These are phyloP conservation scores for Pangasius krempfi DNA, from an alignment of 2,797 vertebrate genomes.

Conservation along the genomic window DNA sequence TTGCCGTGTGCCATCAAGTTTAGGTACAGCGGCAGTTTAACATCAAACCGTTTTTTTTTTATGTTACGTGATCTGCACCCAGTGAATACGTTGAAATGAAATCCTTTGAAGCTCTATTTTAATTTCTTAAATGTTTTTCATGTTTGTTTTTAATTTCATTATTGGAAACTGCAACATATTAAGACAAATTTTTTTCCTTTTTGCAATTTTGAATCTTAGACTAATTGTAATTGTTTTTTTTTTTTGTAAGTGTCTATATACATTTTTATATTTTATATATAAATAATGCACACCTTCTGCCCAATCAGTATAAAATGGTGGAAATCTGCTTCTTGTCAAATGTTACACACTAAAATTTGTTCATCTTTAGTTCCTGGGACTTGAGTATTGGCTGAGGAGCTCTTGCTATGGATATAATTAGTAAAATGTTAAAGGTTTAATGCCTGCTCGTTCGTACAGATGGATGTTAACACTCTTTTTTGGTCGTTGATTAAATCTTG, in stretches of 20 bases:
- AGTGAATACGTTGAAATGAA: not conserved
- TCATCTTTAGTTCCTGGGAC: not conserved
- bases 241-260: not conserved
- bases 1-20: conserved; percentile 21
- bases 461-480: not conserved
- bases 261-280: too few relatives aligned
- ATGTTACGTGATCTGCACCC: not conserved
- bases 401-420: not conserved
- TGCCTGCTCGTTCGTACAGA: not conserved
- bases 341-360: not conserved
- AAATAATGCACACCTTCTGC: not conserved
- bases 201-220: not conserved
- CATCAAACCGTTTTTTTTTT: not conserved
- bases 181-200: not conserved
- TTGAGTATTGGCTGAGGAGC: not conserved
- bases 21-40: conserved; percentile 7
- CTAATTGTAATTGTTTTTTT: not conserved
- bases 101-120: not conserved
- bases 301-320: not conserved
- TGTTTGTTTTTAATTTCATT: not conserved
- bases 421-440: conserved; percentile 2
- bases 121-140: not conserved
- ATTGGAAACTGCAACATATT: not conserved
- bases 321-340: not conserved
- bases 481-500: conserved; percentile 16